Evolutionary conservation across 2,113 vertebrate species (phyloP).

Genomic region (Montifringilla adamsi): DNA sequence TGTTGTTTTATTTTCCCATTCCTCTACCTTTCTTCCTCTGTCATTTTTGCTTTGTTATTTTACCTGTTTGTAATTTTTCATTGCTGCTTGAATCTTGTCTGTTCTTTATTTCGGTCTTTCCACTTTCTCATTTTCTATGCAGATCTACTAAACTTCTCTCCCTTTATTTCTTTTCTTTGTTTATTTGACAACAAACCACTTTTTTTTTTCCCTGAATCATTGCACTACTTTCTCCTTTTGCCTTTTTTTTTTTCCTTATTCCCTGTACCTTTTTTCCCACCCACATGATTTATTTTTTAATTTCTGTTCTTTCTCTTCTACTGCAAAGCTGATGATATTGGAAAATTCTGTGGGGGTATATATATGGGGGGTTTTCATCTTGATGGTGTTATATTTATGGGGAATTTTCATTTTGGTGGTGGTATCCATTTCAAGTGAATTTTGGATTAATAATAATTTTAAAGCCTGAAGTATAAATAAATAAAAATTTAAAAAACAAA

Average conservation of each 20-base stretch:
- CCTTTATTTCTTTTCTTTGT: background rate
- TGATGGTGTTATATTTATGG: background rate
- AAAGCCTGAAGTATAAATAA: background rate
- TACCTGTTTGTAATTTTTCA: slow-evolving; percentile 6
- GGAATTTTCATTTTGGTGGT: background rate
- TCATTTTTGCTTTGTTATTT: slow-evolving; percentile 33
- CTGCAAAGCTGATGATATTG: background rate
- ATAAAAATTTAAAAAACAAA: background rate
- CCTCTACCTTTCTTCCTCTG: slow-evolving; percentile 7
- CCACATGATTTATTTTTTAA: background rate
- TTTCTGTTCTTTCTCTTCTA: background rate
- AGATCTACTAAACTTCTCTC: background rate
- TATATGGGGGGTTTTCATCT: background rate
- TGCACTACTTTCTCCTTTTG: background rate
- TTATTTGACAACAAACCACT: background rate
- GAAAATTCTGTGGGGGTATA: background rate
- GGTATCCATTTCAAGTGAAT: background rate
- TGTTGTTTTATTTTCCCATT: background rate
- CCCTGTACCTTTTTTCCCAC: background rate
- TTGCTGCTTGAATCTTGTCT: slow-evolving; percentile 6
- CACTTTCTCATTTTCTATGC: background rate
- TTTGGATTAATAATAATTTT: background rate
- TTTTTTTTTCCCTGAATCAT: background rate
- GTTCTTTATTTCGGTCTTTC: background rate
- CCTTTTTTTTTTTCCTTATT: background rate